A percentile compares a stretch with the other conserved stretches of the same genome.
phyloP scores from a whole-genome alignment of 2,113 vertebrate genomes.

The Pterocles orientalis region DNA sequence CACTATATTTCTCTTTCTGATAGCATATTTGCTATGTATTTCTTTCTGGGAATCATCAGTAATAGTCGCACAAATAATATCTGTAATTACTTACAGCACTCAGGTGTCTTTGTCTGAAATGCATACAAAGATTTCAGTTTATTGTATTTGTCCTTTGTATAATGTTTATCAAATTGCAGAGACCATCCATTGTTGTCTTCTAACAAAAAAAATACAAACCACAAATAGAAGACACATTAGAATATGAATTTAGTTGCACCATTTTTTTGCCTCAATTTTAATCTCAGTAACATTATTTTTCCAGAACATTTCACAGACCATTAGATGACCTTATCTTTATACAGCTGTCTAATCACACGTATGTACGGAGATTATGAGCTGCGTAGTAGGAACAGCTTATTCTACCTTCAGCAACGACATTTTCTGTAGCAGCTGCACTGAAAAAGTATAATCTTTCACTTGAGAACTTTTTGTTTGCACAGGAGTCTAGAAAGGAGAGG shows the following conservation, averaged over 20 bases:
- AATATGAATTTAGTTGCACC: neutral
- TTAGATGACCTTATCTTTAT: neutral
- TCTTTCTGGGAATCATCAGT: neutral
- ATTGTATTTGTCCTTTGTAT: constrained; percentile 72
- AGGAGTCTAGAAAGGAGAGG: neutral
- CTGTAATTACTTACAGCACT: constrained; percentile 86
- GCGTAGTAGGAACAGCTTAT: neutral
- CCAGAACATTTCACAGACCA: neutral
- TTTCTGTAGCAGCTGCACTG: neutral
- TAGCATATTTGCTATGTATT: neutral
- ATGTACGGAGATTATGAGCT: neutral
- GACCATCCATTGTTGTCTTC: constrained; percentile 96
- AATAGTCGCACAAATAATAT: neutral
- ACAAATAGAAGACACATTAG: neutral
- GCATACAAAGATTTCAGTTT: constrained; percentile 72
- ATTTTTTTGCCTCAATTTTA: neutral
- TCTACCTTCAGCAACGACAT: neutral
- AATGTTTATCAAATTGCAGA: constrained; percentile 88
- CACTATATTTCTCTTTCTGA: neutral
- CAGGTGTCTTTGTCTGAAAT: constrained; percentile 69
- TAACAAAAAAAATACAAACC: constrained; percentile 53
- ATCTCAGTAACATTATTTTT: neutral
- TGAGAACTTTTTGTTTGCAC: neutral
- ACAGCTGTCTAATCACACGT: neutral
- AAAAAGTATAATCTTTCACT: neutral